These are phyloP conservation scores for Drosophila buzzatii DNA, from an alignment of 2,888 invertebrate species.

Conservation along the genomic window DNA sequence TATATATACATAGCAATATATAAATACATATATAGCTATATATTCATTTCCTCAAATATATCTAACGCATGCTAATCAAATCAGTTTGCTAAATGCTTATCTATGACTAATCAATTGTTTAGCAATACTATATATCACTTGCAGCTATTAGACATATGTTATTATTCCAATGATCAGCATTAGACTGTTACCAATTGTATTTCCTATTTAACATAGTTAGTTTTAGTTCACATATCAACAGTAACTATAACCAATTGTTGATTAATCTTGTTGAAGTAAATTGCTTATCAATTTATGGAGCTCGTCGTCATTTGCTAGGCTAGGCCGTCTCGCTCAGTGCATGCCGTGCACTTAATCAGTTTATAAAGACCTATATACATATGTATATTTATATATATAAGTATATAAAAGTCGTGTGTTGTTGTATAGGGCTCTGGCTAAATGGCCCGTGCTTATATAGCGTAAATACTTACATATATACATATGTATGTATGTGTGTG, in stretches of 20 bases:
- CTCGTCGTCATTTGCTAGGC: conserved; percentile 30
- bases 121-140: neutral
- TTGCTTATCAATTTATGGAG: conserved; percentile 72
- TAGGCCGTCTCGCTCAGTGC: conserved; percentile 47
- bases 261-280: conserved; percentile 44
- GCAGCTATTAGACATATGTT: conserved; percentile 24
- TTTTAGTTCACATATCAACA: neutral
- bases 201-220: conserved; percentile 4
- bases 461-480: conserved; percentile 10
- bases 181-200: conserved; percentile 21
- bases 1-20: neutral
- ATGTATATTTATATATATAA: neutral
- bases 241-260: conserved; percentile 9
- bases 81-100: neutral
- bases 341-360: conserved; percentile 56
- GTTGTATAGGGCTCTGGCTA: conserved; percentile 15
- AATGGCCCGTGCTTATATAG: conserved; percentile 17
- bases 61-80: neutral
- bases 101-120: conserved; percentile 5
- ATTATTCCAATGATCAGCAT: conserved; percentile 7
- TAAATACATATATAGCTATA: neutral
- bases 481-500: neutral
- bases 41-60: neutral
- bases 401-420: neutral
- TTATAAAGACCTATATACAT: conserved; percentile 31